phyloP scores from a whole-genome alignment of 2,888 invertebrate genomes.

The Ligdia adustata region DNA sequence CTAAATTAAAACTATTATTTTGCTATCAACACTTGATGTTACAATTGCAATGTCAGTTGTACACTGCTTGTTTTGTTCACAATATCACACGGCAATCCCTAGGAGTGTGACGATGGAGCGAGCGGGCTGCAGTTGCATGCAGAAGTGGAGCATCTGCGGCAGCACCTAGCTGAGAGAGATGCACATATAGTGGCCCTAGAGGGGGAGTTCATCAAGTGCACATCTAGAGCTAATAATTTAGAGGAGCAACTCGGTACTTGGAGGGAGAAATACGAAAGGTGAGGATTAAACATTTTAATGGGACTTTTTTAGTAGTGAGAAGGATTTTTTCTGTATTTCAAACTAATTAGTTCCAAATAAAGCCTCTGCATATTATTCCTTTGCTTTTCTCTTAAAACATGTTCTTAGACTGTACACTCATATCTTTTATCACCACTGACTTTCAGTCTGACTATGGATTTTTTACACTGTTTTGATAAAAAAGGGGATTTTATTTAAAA shows the following conservation, averaged over 20 bases:
- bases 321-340: too few relatives aligned
- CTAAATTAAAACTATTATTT: too few relatives aligned
- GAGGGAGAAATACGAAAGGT: slow-evolving; percentile 96
- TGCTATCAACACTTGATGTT: slow-evolving; percentile 15
- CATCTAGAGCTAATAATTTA: slow-evolving; percentile 90
- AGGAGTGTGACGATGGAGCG: slow-evolving; percentile 72
- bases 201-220: slow-evolving; percentile 92
- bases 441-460: too few relatives aligned
- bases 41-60: slow-evolving; percentile 7
- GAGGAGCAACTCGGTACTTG: slow-evolving; percentile 93
- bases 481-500: too few relatives aligned
- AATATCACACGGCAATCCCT: slow-evolving; percentile 59
- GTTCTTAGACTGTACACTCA: too few relatives aligned
- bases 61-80: slow-evolving; percentile 62
- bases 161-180: slow-evolving; percentile 91
- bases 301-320: too few relatives aligned
- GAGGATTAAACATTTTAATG: slow-evolving; percentile 1
- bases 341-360: too few relatives aligned
- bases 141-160: slow-evolving; percentile 94
- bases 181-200: slow-evolving; percentile 94
- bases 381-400: too few relatives aligned
- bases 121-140: slow-evolving; percentile 89
- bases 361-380: too few relatives aligned
- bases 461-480: too few relatives aligned
- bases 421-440: too few relatives aligned